phyloP scores from a whole-genome alignment of 1,140 invertebrate species.

The Ladona fulva region DNA sequence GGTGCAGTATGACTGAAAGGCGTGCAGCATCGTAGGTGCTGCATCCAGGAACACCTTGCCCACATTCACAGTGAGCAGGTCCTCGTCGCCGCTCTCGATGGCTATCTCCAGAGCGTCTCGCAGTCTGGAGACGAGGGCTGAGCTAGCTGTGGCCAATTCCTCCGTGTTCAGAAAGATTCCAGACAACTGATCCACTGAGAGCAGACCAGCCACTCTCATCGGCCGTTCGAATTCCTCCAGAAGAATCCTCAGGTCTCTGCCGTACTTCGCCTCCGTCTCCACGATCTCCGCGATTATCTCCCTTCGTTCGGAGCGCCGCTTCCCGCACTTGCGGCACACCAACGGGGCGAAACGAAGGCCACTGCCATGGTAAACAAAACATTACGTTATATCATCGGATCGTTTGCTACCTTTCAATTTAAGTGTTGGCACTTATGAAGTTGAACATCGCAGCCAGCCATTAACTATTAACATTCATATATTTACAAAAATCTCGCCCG shows the following conservation, averaged over 20 bases:
- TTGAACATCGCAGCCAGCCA: too few species aligned
- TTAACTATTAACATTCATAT: too few species aligned
- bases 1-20: slow-evolving; percentile 90
- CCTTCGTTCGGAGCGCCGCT: slow-evolving; percentile 78
- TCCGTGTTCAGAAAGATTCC: slow-evolving; percentile 91
- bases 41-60: slow-evolving; percentile 85
- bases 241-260: slow-evolving; percentile 82
- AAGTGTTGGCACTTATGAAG: too few species aligned
- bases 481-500: too few species aligned
- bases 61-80: slow-evolving; percentile 80
- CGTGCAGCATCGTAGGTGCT: slow-evolving; percentile 77
- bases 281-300: slow-evolving; percentile 94
- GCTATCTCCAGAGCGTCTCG: slow-evolving; percentile 81
- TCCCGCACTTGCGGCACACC: slow-evolving; percentile 78
- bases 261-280: slow-evolving; percentile 93
- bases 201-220: slow-evolving; percentile 75
- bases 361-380: slow-evolving; percentile 31
- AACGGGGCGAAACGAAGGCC: slow-evolving; percentile 64
- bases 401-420: too few species aligned
- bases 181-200: slow-evolving; percentile 52
- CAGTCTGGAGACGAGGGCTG: slow-evolving; percentile 73
- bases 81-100: slow-evolving; percentile 65
- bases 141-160: slow-evolving; percentile 83
- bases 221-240: slow-evolving; percentile 90
- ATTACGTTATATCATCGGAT: background rate